Percentiles rank a stretch among this genome's conserved stretches.
These are phyloP conservation scores for Phylloscopus collybita DNA, from an alignment of 2,797 vertebrate species.

Conservation along the genomic window DNA sequence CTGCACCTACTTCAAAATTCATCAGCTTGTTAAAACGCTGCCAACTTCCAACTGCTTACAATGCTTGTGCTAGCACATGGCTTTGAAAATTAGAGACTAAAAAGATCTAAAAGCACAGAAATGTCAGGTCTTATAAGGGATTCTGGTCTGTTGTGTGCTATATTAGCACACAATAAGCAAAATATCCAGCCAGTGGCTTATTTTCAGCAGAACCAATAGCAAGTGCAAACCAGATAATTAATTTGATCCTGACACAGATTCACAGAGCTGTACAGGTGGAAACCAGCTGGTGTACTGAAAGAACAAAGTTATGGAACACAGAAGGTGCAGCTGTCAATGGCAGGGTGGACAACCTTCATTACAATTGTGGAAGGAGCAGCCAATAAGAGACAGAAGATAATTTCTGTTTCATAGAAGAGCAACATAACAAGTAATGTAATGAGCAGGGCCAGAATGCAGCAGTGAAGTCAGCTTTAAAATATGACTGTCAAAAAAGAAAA, in stretches of 20 bases:
- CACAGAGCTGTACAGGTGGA: background rate
- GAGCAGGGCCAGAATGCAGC: background rate
- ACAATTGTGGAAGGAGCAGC: background rate
- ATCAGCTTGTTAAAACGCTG: background rate
- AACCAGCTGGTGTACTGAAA: background rate
- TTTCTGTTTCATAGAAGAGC: background rate
- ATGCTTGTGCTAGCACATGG: background rate
- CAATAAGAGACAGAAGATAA: background rate
- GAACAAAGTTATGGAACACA: background rate
- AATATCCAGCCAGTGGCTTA: background rate
- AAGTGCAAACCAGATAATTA: background rate
- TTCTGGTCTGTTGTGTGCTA: background rate
- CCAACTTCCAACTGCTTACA: background rate
- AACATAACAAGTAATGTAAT: background rate
- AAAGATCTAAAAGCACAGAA: background rate
- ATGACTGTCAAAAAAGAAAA: background rate
- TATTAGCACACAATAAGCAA: background rate
- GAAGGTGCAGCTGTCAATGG: background rate
- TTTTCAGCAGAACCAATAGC: background rate
- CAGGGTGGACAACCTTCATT: background rate
- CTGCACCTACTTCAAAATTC: background rate
- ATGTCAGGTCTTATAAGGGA: background rate
- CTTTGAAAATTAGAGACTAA: background rate
- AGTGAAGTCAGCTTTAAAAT: background rate
- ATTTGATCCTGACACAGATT: background rate